Evolutionary conservation across 2,888 invertebrate species (phyloP).

Genomic region (Ochlodes sylvanus): DNA sequence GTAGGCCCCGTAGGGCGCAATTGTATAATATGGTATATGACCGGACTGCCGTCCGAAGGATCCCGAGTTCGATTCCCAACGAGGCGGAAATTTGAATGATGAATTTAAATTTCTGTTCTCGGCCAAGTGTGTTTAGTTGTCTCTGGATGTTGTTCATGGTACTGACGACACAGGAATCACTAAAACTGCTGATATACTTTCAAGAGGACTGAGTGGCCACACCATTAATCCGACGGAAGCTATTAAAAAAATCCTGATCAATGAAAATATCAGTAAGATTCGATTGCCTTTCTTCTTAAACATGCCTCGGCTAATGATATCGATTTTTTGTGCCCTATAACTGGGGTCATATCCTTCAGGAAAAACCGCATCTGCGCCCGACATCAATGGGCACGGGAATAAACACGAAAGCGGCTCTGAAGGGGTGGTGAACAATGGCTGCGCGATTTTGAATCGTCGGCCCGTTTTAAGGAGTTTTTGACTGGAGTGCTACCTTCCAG

Average conservation of each 20-base stretch:
- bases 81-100: too few relatives aligned
- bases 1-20: too few relatives aligned
- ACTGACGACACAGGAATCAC: too few relatives aligned
- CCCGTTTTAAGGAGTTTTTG: conserved; percentile 29
- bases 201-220: too few relatives aligned
- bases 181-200: too few relatives aligned
- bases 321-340: background rate
- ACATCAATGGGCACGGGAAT: conserved; percentile 26
- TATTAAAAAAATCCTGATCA: background rate
- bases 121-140: too few relatives aligned
- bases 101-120: too few relatives aligned
- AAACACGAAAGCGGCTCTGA: conserved; percentile 26
- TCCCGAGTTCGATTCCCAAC: too few relatives aligned
- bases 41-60: too few relatives aligned
- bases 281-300: background rate
- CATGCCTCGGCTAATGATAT: background rate
- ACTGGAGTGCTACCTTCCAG: background rate
- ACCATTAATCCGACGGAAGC: too few relatives aligned
- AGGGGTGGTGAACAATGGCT: conserved; percentile 34
- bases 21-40: too few relatives aligned
- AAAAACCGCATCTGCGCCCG: conserved; percentile 18
- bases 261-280: background rate
- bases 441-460: conserved; percentile 20
- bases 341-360: conserved; percentile 3
- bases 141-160: too few relatives aligned